Evolutionary conservation across 2,797 vertebrate species (phyloP), one percentile per base, ranked within the genome.

Genomic region (Acanthis flammea): DNA sequence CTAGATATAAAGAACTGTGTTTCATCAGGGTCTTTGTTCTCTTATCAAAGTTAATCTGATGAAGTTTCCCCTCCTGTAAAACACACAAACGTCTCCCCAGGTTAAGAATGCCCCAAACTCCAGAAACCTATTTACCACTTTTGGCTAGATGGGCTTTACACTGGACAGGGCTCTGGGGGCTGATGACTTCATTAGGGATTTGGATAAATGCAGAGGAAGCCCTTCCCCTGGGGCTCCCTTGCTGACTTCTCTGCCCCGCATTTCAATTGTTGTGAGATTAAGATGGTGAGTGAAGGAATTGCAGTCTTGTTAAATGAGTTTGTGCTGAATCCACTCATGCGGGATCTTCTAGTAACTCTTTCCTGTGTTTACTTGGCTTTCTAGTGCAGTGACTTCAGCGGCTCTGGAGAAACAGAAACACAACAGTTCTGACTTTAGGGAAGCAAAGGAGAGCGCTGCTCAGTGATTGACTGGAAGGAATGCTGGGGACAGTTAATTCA

Each of bases 1-100:
- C 50, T 92, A 75, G 86, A 42, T 86, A 15, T 24, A 76, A 89
- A 65, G 88, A 85, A 44, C 70, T 80, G 19, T 28, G 37, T 75
- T 95, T 85, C 80, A 70, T 58, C 57, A n/a, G 57, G 35, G 81
- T 85, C 92, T 93, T 95, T 97, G 92, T 95, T 95, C 92, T 86
- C 50, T 91, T 93, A 94, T 91, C 93, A 54, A 45, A 80, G 23
- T 53, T 79, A 57, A 82, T 77, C 86, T 89, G 68, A 77, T 63
- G 16, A 85, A 85, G 39, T 89, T 92, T 94, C 35, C 72, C 37
- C 54, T 87, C 66, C 35, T 85, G 41, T 89, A 72, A 96, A 92
- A 44, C 6, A 80, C 4, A 24, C 35, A 92, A 77, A 86, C 33
- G 23, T 60, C 53, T 91, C 35, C 24, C 30, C 25, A 65, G 75